Evolutionary conservation across 1,140 invertebrate genomes (phyloP), one percentile per base, ranked within the genome.

Genomic region (Philopotamus ludificatus): DNA sequence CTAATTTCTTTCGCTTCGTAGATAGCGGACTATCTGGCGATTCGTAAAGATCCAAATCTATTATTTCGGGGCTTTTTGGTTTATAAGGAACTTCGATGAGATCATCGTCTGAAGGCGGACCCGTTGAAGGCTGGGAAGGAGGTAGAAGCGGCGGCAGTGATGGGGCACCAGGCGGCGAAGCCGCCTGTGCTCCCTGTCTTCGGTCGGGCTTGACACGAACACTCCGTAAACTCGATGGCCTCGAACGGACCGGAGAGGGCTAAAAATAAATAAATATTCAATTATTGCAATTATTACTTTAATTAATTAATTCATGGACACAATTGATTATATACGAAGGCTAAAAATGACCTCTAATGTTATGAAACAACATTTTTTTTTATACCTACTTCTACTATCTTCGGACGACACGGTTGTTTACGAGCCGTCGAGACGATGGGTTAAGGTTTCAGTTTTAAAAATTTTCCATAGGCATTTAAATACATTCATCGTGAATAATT

Each of bases 1-100:
- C 89, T 4, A 90, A 75, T 71, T 89, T 89, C 51, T 86, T 83
- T 71, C 87, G 88, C 71, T 89, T 89, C 4, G 86, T 79, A 0
- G 73, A 70, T 47, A 78, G 74, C 0, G 77, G 78, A 45, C 78
- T 79, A 39, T 79, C 78, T 0, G 77, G 77, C 1, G 63, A 66
- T 26, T 71, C 70, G 67, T 81, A 81, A 34, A 79, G 74, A 67
- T 86, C 84, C 1, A 86, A 74, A 63, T 87, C 84, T 22, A 87
- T 86, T n/a, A 86, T 83, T 71, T 88, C 86, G 1, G 86, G 84
- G 1, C 82, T 83, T 67, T 82, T 82, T 0, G 83, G 80, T 70
- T 78, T 79, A 73, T 78, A 82, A 3, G 81, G 79, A 10, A 83
- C 79, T 76, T 82, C 76, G 3, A 73, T 34, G 78, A 82, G 1